Base-by-base conservation (phyloP, 2,797 vertebrate genomes). In the Liasis olivaceus region DNA sequence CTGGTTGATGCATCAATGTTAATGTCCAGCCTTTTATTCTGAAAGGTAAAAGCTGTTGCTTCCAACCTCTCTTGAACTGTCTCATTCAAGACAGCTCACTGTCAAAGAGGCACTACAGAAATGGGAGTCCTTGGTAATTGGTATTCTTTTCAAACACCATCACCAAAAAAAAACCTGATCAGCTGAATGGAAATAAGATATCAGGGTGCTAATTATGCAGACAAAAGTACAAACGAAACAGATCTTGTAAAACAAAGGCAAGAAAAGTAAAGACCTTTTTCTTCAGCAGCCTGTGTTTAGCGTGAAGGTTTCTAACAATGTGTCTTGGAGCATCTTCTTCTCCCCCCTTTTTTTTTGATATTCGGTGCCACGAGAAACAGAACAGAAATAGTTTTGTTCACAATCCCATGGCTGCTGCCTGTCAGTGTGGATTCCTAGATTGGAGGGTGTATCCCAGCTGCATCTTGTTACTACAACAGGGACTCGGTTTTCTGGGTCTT, bases 191-290 rank as follows among this genome's bases (percentile, higher is more conserved):
- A 36, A 91, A 72, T 59, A 77, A 85, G 91, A 90, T 85, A 69
- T 90, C 88, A 89, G 69, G 91, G 91, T 95, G 88, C 93, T 94
- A 94, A 96, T 96, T 96, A 95, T 58, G n/a, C 63, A 92, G 91
- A 95, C 90, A 93, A 92, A 95, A 96, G 84, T 93, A 92, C 93
- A 95, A 94, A 94, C 42, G 56, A 95, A 88, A 91, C 84, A 60
- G 47, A 91, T 91, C 91, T 87, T 87, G 77, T 85, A 58, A 91
- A 91, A 59, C 90, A 86, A 89, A 95, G 92, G 93, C 64, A 60
- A 91, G 66, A 81, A 90, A 94, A 93, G 85, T 90, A 89, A 94
- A 69, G 69, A 47, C 93, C 91, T 91, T 26, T 89, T 81, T 89
- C 31, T 92, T 3, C 9, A 93, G 91, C 95, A 94, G 90, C 87